Evolutionary conservation across 37 sponge, comb jelly and placozoan genomes (phyloP), one percentile per base, ranked within the genome.

Genomic region (Geodia barretti): DNA sequence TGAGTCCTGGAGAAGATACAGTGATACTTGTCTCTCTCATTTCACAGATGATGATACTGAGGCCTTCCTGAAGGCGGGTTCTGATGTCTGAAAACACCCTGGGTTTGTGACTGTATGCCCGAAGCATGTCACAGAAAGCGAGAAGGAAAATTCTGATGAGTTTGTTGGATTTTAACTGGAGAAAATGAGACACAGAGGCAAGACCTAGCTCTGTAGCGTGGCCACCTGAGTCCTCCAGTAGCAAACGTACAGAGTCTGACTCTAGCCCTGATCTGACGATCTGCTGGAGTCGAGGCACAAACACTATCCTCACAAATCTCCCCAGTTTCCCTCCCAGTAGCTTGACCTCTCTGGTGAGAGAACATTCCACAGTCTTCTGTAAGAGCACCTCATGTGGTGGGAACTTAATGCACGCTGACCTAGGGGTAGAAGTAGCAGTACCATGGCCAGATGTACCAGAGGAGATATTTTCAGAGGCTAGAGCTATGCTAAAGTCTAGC

Each of bases 91-190:
- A 7, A 7, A 23, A 70, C 19, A 72, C 26, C 61, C 43, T 36
- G 19, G 86, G 79, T 30, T 71, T 42, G 62, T 23, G 62, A 26
- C 60, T 8, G 32, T 72, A 68, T 20, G 69, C 79, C 14, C 78
- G 39, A 23, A 85, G 30, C 26, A 72, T 65, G 24, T 78, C 39
- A 43, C 54, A 78, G 38, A 85, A 85, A 3, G 3, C 0, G 30
- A 0, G 3, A 1, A 85, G 62, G 42, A 71, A 78, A 14, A 9
- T 40, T 26, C 14, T 77, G 24, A 85, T 39, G 19, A 70, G 77
- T 14, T 3, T 29, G 26, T 73, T n/a, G 3, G 39, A 43, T 54
- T 41, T 85, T 8, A 78, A 23, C 20, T 60, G 61, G 39, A 60
- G 21, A 9, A 79, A 31, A 69, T 68, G 24, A 28, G 33, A 21